Base-by-base conservation (phyloP, 2,113 vertebrate species). In the Otolemur garnettii region DNA sequence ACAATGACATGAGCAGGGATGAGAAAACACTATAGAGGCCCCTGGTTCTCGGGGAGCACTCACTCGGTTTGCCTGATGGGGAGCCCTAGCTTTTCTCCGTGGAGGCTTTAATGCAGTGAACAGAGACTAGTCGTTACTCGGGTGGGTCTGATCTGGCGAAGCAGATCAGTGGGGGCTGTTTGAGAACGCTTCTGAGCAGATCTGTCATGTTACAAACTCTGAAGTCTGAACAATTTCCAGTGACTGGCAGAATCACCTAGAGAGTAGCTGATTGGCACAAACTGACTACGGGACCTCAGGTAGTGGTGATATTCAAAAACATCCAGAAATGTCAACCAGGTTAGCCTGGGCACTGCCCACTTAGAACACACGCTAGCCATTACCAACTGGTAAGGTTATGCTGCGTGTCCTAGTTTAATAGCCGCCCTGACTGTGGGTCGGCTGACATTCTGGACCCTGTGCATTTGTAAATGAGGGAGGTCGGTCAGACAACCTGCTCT, bases 381-480 rank as follows among this genome's bases (percentile, higher is more conserved):
- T 50, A 30, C 53, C n/a, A 35, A 38, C 9, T 68, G 91, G 11
- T n/a, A 33, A 90, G 53, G 21, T 64, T 11, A 72, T 1, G n/a
- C 17, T 26, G 5, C 35, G 22, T 79, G 7, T 45, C 35, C 24
- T 55, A 45, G 22, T 17, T 87, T n/a, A 66, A 57, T 53, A 60
- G 90, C 18, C 83, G 68, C n/a, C 80, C 74, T 57, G 35, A 86
- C 18, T 13, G 1, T 0, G 24, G 42, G 22, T 50, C 57, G 33
- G 5, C 2, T 86, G 72, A 82, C 33, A n/a, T 42, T 57, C 64
- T 12, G 18, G 86, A 66, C 17, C 18, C 50, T 35, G 26, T 33
- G 87, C 75, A 87, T 21, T 90, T 93, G 59, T 60, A 87, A 81
- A 92, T 62, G 24, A 94, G 26, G n/a, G 35, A 66, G 35, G 42